A percentile compares a stretch with the other conserved stretches of the same genome.
These are phyloP conservation scores for Mizuhopecten yessoensis DNA, from an alignment of 1,140 invertebrate genomes.

Conservation along the genomic window DNA sequence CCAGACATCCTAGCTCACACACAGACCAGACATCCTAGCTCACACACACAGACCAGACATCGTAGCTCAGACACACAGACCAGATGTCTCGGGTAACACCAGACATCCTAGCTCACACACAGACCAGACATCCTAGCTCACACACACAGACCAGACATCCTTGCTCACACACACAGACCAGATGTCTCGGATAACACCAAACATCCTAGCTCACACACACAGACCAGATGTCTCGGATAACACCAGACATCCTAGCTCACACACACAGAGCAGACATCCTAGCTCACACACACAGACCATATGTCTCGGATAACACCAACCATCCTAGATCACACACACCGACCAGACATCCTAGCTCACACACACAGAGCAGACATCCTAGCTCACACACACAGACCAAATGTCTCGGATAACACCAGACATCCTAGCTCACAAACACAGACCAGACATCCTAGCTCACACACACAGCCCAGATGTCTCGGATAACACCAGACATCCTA, in stretches of 20 bases:
- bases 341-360: neutral
- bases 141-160: too few relatives aligned
- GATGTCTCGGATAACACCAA: slow-evolving; percentile 6
- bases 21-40: too few relatives aligned
- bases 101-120: neutral
- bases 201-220: neutral
- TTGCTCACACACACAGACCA: too few relatives aligned
- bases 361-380: too few relatives aligned
- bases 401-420: slow-evolving; percentile 27
- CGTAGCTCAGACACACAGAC: neutral
- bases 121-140: neutral
- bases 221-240: too few relatives aligned
- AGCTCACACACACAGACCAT: too few relatives aligned
- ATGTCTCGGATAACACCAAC: slow-evolving; percentile 6
- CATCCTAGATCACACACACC: neutral
- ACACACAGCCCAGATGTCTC: neutral
- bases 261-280: too few relatives aligned
- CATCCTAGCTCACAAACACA: neutral
- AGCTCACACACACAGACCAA: too few relatives aligned
- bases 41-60: too few relatives aligned
- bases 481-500: neutral
- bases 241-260: neutral
- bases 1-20: neutral
- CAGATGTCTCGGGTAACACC: neutral
- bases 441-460: too few relatives aligned